phyloP scores from a whole-genome alignment of 2,797 vertebrate genomes.

The Phoxinus dragarum region DNA sequence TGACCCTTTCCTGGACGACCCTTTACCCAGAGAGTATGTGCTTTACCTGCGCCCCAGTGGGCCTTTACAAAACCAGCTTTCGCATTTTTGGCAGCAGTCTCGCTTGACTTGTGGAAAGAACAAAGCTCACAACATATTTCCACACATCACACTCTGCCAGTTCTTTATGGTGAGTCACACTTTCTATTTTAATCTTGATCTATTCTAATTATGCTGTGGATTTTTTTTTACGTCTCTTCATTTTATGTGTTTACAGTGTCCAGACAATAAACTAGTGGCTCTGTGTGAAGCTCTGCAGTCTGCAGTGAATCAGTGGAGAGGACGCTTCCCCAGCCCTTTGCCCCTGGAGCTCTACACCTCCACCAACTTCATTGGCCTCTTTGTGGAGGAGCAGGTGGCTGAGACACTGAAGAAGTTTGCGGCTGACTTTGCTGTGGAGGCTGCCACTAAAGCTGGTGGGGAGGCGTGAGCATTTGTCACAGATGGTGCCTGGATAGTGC shows the following conservation, averaged over 20 bases:
- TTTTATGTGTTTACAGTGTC: slow-evolving; percentile 80
- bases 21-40: slow-evolving; percentile 94
- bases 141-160: slow-evolving; percentile 98
- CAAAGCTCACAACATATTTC: slow-evolving; percentile 99
- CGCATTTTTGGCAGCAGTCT: slow-evolving; percentile 95
- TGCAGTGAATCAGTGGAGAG: slow-evolving; percentile 89
- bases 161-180: slow-evolving; percentile 92
- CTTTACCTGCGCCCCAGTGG: slow-evolving; percentile 95
- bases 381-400: slow-evolving; percentile 93
- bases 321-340: slow-evolving; percentile 87
- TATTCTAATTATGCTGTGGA: not conserved
- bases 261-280: slow-evolving; percentile 91
- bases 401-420: slow-evolving; percentile 95
- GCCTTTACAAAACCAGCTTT: slow-evolving; percentile 92
- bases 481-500: slow-evolving; percentile 30
- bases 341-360: slow-evolving; percentile 95
- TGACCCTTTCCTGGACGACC: slow-evolving; percentile 94
- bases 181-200: slow-evolving; percentile 5
- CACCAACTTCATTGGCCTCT: slow-evolving; percentile 95
- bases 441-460: slow-evolving; percentile 89
- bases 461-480: slow-evolving; percentile 28
- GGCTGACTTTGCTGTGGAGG: slow-evolving; percentile 90
- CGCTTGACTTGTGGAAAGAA: slow-evolving; percentile 96
- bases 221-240: not conserved
- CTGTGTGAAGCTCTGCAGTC: slow-evolving; percentile 89